These are phyloP conservation scores for Rotaria socialis DNA, from an alignment of 2,888 invertebrate species.

Conservation along the genomic window DNA sequence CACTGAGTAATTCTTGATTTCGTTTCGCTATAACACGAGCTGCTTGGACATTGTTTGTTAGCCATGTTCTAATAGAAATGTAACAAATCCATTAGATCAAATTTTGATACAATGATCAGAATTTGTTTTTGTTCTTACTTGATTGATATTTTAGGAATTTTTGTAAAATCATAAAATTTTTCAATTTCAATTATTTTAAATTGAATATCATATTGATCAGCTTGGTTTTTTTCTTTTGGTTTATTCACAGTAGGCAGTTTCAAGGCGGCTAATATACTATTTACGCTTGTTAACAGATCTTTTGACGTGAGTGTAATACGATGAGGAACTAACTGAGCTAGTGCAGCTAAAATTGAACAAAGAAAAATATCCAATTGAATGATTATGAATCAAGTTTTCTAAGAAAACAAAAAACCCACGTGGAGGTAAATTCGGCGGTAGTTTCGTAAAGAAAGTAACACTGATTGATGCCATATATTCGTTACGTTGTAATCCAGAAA, in stretches of 20 bases:
- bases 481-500: neutral
- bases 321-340: neutral
- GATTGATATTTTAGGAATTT: conserved; percentile 1
- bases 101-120: too few relatives aligned
- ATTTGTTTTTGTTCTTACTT: neutral
- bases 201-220: neutral
- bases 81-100: too few relatives aligned
- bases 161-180: neutral
- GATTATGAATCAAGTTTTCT: neutral
- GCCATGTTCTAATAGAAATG: neutral
- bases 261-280: neutral
- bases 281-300: neutral
- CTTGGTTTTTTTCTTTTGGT: neutral
- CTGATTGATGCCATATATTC: neutral
- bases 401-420: neutral
- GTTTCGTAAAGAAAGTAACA: neutral
- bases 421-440: neutral
- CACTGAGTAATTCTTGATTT: neutral
- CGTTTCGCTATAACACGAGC: neutral
- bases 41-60: neutral
- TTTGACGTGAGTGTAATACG: neutral
- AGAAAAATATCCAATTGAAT: neutral
- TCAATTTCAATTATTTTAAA: neutral
- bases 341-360: neutral
- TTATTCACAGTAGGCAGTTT: neutral